Evolutionary conservation across 2,888 invertebrate species (phyloP).

Genomic region (Auanema freiburgensis): DNA sequence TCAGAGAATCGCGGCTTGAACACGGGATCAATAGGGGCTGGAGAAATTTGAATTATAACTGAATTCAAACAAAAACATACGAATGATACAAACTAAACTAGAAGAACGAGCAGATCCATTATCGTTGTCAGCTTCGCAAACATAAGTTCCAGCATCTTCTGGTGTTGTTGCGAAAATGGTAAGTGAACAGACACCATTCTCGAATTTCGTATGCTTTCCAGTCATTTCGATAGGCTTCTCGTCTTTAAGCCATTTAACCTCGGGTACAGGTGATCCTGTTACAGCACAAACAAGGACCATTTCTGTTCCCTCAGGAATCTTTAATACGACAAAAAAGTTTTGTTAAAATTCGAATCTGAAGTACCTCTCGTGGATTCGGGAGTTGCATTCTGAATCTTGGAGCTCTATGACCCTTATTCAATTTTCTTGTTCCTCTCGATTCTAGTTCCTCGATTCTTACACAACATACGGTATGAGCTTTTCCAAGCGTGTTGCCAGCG

Average conservation of each 20-base stretch:
- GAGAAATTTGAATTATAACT: not conserved
- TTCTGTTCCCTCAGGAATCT: constrained; percentile 46
- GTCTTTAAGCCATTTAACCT: constrained; percentile 60
- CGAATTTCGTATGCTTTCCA: constrained; percentile 40
- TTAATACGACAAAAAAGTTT: not conserved
- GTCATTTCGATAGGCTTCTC: constrained; percentile 46
- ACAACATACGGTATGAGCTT: constrained; percentile 64
- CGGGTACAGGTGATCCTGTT: constrained; percentile 57
- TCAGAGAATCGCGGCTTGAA: constrained; percentile 58
- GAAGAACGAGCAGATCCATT: constrained; percentile 42
- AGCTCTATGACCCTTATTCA: constrained; percentile 42
- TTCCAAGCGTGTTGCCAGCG: constrained; percentile 65
- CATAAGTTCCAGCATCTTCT: constrained; percentile 92
- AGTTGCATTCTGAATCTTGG: constrained; percentile 58
- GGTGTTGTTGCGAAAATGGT: constrained; percentile 91
- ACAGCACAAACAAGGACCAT: constrained; percentile 59
- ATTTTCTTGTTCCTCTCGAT: constrained; percentile 36
- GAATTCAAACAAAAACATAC: constrained; percentile 6
- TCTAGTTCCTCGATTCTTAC: constrained; percentile 62
- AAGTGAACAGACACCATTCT: constrained; percentile 85
- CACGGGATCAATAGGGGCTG: constrained; percentile 41
- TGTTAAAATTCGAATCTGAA: no score
- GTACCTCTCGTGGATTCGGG: constrained; percentile 49
- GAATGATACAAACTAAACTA: constrained; percentile 39
- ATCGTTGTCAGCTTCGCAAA: constrained; percentile 72